Base-by-base conservation (phyloP, 2,113 vertebrate genomes). In the Myotis yumanensis region DNA sequence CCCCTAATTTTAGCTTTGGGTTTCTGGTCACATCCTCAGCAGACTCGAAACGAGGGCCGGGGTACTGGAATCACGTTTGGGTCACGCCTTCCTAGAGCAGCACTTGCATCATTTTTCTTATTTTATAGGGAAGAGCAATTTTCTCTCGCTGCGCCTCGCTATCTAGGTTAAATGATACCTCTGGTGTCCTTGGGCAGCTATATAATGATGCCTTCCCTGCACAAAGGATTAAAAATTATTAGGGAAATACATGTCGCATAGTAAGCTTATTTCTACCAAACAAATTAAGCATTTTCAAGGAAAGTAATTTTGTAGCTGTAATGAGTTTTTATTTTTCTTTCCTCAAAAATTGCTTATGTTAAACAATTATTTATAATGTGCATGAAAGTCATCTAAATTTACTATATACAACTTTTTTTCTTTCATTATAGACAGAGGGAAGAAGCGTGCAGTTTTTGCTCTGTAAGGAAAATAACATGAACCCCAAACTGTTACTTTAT, bases 201-300 rank as follows among this genome's bases (percentile, higher is more conserved):
- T 90, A 59, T 86, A 93, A 93, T 89, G n/a, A 94, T 91, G 23
- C 43, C 48, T 93, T 93, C 15, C 52, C 43, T 91, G 54, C 37
- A 90, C 59, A 94, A 91, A 93, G 93, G 66, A 90, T 95, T 94
- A 95, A 89, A 91, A 89, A 81, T 43, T 89, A 88, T 81, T 93
- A 81, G 91, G 96, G 54, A 96, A 96, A 89, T 84, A 51, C 57
- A 89, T 75, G 35, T 89, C 22, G 73, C 35, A 16, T 54, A 48
- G 46, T 64, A 77, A 93, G 40, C 75, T 94, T 43, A 95, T 75
- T 85, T 35, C 22, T 95, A 79, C 46, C 68, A 95, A 90, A 87
- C 25, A 91, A 51, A 94, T 66, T 68, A 81, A 94, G 15, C 35
- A 89, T 91, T 94, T 93, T 90, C 46, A 91, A 23, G n/a, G 77